Percentiles rank a stretch among this genome's conserved stretches.
These are phyloP conservation scores for Netta rufina DNA, from an alignment of 2,797 vertebrate species.

Conservation along the genomic window DNA sequence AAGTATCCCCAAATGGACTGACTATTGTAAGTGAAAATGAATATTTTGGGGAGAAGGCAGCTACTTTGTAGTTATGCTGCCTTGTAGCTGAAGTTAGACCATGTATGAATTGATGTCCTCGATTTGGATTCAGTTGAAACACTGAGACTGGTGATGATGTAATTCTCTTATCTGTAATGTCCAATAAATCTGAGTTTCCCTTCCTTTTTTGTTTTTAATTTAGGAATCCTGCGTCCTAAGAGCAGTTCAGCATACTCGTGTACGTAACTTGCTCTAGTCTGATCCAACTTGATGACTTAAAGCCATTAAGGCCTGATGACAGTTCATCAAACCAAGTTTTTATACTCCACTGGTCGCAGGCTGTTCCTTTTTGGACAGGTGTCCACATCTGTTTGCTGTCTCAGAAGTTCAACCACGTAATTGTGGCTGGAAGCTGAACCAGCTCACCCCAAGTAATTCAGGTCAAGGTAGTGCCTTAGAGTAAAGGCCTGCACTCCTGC, in stretches of 20 bases:
- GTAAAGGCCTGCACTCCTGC: neutral
- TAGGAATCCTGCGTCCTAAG: neutral
- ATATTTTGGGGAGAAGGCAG: neutral
- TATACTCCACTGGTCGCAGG: neutral
- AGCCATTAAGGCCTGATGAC: neutral
- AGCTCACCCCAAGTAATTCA: neutral
- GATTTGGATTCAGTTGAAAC: neutral
- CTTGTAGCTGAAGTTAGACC: neutral
- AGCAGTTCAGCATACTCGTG: rapidly evolving
- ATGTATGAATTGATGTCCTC: neutral
- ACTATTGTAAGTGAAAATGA: neutral
- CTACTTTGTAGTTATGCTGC: neutral
- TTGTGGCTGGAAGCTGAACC: neutral
- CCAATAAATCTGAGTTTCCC: neutral
- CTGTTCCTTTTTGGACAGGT: neutral
- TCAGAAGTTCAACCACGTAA: neutral
- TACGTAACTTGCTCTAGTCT: rapidly evolving
- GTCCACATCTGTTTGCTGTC: neutral
- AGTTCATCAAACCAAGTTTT: neutral
- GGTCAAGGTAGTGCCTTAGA: neutral
- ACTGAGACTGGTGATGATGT: neutral
- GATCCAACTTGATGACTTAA: neutral
- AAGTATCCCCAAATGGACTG: neutral
- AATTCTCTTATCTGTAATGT: neutral
- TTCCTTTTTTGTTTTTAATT: neutral